A percentile compares a stretch with the other conserved stretches of the same genome.
These are phyloP conservation scores for Drosophila nikananu DNA, from an alignment of 1,140 invertebrate species.

Conservation along the genomic window DNA sequence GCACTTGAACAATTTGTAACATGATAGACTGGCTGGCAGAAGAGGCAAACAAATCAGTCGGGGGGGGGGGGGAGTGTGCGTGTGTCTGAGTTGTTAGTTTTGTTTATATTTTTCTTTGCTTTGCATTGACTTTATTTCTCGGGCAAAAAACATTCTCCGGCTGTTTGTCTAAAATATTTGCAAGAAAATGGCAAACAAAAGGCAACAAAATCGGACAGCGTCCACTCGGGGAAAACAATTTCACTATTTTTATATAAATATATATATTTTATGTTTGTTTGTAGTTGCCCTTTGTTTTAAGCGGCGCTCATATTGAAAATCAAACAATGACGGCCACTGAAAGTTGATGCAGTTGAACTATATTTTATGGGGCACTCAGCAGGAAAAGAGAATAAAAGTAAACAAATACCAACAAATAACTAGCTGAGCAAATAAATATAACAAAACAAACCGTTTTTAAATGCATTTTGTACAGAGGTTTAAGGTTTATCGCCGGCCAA, in stretches of 20 bases:
- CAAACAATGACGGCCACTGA: conserved; percentile 48
- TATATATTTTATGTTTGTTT: not conserved
- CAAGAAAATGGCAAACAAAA: conserved; percentile 73
- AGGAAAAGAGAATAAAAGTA: conserved; percentile 25
- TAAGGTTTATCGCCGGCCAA: conserved; percentile 19
- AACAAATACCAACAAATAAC: conserved; percentile 10
- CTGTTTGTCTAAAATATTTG: conserved; percentile 78
- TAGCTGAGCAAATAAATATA: conserved; percentile 20
- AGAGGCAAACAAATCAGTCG: conserved; percentile 67
- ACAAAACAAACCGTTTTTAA: conserved; percentile 15
- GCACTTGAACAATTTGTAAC: conserved; percentile 81
- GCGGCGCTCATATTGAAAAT: conserved; percentile 45
- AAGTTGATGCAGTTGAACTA: conserved; percentile 61
- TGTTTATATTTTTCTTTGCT: conserved; percentile 81
- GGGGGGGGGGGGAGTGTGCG: conserved; percentile 16
- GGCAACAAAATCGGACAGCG: conserved; percentile 50
- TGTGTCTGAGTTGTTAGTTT: conserved; percentile 46
- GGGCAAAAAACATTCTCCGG: conserved; percentile 34
- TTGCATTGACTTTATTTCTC: conserved; percentile 73
- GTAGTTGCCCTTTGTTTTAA: conserved; percentile 45
- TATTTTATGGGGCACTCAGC: conserved; percentile 68
- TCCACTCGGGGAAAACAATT: conserved; percentile 41
- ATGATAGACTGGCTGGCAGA: conserved; percentile 64
- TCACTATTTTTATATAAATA: conserved; percentile 18
- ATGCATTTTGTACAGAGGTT: conserved; percentile 17